Base-by-base conservation (phyloP, 2,797 vertebrate species). In the Odontamblyopus rebecca region DNA sequence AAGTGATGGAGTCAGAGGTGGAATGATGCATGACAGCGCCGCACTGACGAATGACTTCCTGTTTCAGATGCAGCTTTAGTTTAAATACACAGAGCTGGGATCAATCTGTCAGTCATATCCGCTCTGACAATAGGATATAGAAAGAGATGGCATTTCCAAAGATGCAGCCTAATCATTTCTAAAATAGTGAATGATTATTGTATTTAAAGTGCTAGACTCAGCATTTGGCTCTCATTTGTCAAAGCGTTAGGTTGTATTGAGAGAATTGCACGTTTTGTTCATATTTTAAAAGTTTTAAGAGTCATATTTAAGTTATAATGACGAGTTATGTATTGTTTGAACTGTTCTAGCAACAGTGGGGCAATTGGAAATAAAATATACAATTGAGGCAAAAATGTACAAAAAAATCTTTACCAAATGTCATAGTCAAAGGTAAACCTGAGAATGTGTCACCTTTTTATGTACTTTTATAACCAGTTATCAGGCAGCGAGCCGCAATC, bases 41-140 rank as follows among this genome's bases (percentile, higher is more conserved):
- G 59, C 82, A 72, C 78, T 89, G 85, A 88, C 79, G 72, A 86
- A 90, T 85, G 80, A 73, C 73, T 89, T 86, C 80, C 79, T 75
- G 77, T 74, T 77, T 69, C 65, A 64, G 69, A 26, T 48, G 23
- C 50, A 29, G 67, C 26, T 63, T 23, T 6, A 18, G 19, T 57
- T 71, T 59, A n/a, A 19, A 64, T 82, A 76, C 69, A 80, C 78
- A 48, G 64, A 70, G 73, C 76, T 63, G 67, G 64, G 77, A 87
- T 89, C 85, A 82, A 84, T 89, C 80, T 71, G 68, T 89, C 82
- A 80, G 68, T 85, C 82, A 77, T 61, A 81, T 78, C 27, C 41
- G 38, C 74, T 30, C 70, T 68, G 74, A 80, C 75, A 79, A 71
- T 53, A 68, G 44, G 74, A 75, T 82, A 78, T 67, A 74, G 32